phyloP scores from a whole-genome alignment of 2,888 invertebrate genomes.

The Drosophila monieri region DNA sequence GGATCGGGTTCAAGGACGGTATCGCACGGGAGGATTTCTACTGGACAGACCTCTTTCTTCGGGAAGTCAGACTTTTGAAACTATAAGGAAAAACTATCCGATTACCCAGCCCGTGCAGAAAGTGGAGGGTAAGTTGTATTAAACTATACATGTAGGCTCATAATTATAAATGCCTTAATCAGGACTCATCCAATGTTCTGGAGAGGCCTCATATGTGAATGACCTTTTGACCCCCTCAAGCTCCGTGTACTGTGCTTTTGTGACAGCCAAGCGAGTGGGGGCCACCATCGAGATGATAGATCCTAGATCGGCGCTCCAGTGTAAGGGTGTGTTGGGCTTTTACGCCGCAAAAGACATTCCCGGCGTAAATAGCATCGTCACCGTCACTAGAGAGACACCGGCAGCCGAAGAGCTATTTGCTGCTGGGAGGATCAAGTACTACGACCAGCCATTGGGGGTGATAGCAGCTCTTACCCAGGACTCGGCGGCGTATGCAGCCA shows the following conservation, averaged over 20 bases:
- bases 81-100: conserved; percentile 89
- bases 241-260: conserved; percentile 85
- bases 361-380: conserved; percentile 82
- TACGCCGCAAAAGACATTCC: conserved; percentile 88
- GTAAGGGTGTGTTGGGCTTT: conserved; percentile 86
- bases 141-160: too few species aligned
- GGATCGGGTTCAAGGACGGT: conserved; percentile 69
- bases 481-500: conserved; percentile 84
- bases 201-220: conserved; percentile 91
- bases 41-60: conserved; percentile 88
- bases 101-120: conserved; percentile 90
- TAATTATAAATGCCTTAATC: background rate
- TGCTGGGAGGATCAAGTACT: conserved; percentile 84
- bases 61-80: conserved; percentile 89
- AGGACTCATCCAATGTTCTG: conserved; percentile 86
- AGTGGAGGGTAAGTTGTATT: conserved; percentile 86
- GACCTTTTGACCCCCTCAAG: conserved; percentile 89
- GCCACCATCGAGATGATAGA: conserved; percentile 76
- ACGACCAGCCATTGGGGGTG: conserved; percentile 91
- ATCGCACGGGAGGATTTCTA: conserved; percentile 81
- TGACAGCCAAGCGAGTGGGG: conserved; percentile 86
- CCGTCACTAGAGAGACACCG: conserved; percentile 83
- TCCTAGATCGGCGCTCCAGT: conserved; percentile 85
- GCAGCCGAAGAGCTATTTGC: conserved; percentile 82
- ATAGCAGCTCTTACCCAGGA: conserved; percentile 88